Percentiles rank a stretch among this genome's conserved stretches.
phyloP scores from a whole-genome alignment of 2,888 invertebrate genomes.

The Anticlea derivata region DNA sequence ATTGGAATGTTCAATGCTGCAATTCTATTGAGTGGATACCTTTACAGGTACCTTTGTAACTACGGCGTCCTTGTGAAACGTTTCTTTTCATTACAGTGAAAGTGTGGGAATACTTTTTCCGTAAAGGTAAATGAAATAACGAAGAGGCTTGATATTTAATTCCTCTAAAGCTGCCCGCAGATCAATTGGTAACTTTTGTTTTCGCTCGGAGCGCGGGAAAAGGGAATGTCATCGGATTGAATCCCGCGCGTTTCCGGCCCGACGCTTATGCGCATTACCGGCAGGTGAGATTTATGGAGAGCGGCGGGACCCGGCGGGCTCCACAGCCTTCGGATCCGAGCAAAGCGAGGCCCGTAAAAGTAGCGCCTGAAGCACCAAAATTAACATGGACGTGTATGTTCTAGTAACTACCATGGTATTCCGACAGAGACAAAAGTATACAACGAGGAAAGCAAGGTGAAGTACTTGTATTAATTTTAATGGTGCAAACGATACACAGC shows the following conservation, averaged over 20 bases:
- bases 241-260: conserved; percentile 23
- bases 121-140: background rate
- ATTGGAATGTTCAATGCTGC: too few relatives aligned
- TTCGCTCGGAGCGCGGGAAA: conserved; percentile 19
- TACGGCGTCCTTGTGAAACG: background rate
- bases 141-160: background rate
- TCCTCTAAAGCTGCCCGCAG: background rate
- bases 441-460: too few relatives aligned
- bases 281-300: conserved; percentile 36
- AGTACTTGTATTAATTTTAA: too few relatives aligned
- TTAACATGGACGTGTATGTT: too few relatives aligned
- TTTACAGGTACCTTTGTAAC: too few relatives aligned
- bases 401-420: too few relatives aligned
- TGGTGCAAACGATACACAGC: too few relatives aligned
- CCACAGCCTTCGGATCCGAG: background rate
- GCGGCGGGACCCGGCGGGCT: conserved; percentile 3
- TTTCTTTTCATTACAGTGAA: background rate
- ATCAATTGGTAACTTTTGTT: conserved; percentile 25
- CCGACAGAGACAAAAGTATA: too few relatives aligned
- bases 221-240: conserved; percentile 12
- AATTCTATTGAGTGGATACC: too few relatives aligned
- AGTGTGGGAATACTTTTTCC: background rate
- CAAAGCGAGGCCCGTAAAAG: too few relatives aligned
- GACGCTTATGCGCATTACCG: conserved; percentile 34
- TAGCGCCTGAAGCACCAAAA: too few relatives aligned